Percentiles rank a stretch among this genome's conserved stretches.
phyloP scores from a whole-genome alignment of 1,140 invertebrate genomes.

The Pemphigus obesinymphae region DNA sequence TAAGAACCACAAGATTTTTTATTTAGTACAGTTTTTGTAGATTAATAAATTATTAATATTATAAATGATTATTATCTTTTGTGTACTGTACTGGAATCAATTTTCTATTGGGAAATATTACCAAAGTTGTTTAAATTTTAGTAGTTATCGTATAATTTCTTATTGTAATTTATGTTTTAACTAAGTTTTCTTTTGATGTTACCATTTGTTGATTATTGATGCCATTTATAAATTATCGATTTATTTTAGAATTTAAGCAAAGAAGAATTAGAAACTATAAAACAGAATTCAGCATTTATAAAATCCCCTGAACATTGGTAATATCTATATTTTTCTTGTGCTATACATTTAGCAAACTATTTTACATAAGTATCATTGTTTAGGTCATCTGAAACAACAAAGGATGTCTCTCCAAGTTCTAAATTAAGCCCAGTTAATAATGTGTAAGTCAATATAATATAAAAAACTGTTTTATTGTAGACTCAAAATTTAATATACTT shows the following conservation, averaged over 20 bases:
- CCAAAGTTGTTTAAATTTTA: no score
- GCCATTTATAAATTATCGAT: neutral
- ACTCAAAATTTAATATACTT: neutral
- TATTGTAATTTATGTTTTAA: no score
- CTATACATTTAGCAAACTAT: neutral
- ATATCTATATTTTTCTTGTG: neutral
- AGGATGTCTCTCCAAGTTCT: neutral
- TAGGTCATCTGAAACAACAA: neutral
- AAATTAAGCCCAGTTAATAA: neutral
- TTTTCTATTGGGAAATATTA: no score
- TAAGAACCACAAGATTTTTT: no score
- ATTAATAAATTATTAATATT: no score
- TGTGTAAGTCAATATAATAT: neutral
- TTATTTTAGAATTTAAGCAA: neutral
- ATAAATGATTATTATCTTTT: no score
- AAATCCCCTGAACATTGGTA: neutral
- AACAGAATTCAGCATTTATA: neutral
- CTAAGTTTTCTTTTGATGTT: no score
- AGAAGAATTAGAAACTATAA: neutral
- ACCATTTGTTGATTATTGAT: no score
- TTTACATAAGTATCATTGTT: conserved; percentile 1
- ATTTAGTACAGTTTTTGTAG: no score
- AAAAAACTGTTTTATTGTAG: neutral
- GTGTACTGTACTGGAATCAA: no score
- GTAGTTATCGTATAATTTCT: no score